Evolutionary conservation across 2,797 vertebrate species (phyloP).

Genomic region (Pampus argenteus): DNA sequence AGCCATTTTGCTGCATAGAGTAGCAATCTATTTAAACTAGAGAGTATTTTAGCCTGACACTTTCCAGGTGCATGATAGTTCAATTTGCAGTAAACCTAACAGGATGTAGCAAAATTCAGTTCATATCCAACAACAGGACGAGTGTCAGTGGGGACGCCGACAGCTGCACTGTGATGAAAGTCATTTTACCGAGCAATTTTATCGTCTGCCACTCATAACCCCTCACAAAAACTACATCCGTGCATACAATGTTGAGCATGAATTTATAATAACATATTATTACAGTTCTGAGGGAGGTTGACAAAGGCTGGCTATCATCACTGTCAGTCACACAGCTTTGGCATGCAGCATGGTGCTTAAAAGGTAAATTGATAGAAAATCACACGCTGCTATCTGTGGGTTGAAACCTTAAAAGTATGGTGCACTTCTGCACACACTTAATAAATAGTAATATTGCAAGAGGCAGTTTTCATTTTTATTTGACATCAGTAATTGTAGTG

Average conservation of each 20-base stretch:
- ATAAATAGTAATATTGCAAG: neutral
- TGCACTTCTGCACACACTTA: neutral
- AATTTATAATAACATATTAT: constrained; percentile 67
- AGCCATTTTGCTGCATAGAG: constrained; percentile 43
- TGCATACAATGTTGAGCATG: constrained; percentile 43
- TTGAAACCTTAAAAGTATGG: neutral
- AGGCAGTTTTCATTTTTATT: neutral
- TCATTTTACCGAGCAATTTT: constrained; percentile 53
- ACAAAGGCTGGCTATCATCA: constrained; percentile 49
- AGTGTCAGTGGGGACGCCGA: constrained; percentile 43
- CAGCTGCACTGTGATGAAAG: constrained; percentile 57
- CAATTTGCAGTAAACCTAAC: constrained; percentile 59
- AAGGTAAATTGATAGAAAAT: constrained; percentile 27
- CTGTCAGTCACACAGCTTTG: constrained; percentile 35
- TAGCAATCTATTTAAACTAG: constrained; percentile 58
- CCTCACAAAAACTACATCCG: constrained; percentile 55
- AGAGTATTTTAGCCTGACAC: constrained; percentile 36
- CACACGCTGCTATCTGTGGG: constrained; percentile 8
- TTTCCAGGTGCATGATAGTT: constrained; percentile 32
- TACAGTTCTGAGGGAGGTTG: constrained; percentile 50
- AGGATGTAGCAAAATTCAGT: constrained; percentile 49
- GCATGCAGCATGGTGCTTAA: constrained; percentile 28
- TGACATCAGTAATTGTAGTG: constrained; percentile 10
- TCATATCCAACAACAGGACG: constrained; percentile 46
- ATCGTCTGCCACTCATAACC: constrained; percentile 59